Evolutionary conservation across 2,888 invertebrate genomes (phyloP).

Genomic region (Fragum fragum): DNA sequence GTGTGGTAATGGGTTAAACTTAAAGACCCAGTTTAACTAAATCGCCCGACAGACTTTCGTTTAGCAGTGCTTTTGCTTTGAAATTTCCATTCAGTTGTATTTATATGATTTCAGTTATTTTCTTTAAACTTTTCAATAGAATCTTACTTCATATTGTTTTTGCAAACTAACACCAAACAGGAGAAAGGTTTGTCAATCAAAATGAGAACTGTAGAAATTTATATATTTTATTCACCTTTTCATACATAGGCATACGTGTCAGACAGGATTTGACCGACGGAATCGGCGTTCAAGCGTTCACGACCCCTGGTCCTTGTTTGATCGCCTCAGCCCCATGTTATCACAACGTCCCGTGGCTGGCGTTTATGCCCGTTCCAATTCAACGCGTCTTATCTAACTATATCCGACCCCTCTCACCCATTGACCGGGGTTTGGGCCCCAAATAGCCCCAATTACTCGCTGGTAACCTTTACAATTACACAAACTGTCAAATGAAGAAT

Average conservation of each 20-base stretch:
- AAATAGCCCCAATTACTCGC: constrained; percentile 20
- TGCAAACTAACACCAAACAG: too few relatives aligned
- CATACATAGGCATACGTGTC: not conserved
- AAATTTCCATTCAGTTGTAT: too few relatives aligned
- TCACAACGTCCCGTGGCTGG: constrained; percentile 7
- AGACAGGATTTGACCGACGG: not conserved
- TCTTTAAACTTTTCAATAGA: too few relatives aligned
- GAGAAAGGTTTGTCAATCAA: too few relatives aligned
- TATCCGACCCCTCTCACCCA: constrained; percentile 16
- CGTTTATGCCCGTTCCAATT: not conserved
- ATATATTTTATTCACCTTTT: too few relatives aligned
- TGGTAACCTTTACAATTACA: constrained; percentile 12
- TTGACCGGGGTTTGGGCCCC: constrained; percentile 11
- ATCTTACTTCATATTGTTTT: too few relatives aligned
- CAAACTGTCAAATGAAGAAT: constrained; percentile 20
- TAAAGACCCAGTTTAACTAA: too few relatives aligned
- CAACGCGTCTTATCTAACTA: constrained; percentile 22
- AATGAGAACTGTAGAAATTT: too few relatives aligned
- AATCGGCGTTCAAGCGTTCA: constrained; percentile 12
- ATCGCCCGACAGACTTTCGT: too few relatives aligned
- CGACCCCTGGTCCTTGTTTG: not conserved
- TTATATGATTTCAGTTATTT: too few relatives aligned
- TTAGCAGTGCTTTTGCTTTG: too few relatives aligned
- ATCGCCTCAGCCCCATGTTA: not conserved
- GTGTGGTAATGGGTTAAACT: too few relatives aligned